Conservation (phyloP, 2,797 vertebrate genomes). For the Gephyroberyx darwinii region DNA sequence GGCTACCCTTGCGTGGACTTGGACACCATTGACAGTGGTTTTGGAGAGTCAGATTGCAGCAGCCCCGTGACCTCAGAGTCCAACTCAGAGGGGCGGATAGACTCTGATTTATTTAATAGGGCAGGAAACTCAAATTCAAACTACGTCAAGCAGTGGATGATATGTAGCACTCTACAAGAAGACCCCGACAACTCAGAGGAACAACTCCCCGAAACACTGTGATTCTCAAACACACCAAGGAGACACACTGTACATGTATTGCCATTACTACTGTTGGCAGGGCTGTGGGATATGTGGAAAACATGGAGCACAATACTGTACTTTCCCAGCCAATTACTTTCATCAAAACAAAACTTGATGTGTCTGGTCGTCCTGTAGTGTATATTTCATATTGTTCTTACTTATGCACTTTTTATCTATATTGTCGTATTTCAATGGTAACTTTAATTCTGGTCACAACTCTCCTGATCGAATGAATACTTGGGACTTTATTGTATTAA, state of each 20-base stretch:
- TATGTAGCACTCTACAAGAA: constrained; percentile 54
- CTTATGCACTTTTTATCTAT: constrained; percentile 13
- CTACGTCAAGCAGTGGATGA: constrained; percentile 85
- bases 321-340: background rate
- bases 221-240: background rate
- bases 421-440: background rate
- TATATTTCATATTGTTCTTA: constrained; percentile 10
- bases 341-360: too few relatives aligned
- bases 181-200: constrained; percentile 39
- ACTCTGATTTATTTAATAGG: constrained; percentile 56
- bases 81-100: constrained; percentile 44
- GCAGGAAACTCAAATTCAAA: constrained; percentile 69
- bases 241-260: background rate
- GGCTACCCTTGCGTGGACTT: constrained; percentile 88
- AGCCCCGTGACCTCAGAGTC: constrained; percentile 75
- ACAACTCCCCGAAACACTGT: background rate
- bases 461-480: too few relatives aligned
- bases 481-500: too few relatives aligned
- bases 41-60: constrained; percentile 87
- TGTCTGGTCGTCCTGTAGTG: background rate
- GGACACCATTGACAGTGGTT: constrained; percentile 93
- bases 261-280: background rate
- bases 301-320: background rate
- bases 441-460: too few relatives aligned
- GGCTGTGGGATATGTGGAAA: background rate